Evolutionary conservation across 2,113 vertebrate genomes (phyloP).

Genomic region (Zosterops borbonicus): DNA sequence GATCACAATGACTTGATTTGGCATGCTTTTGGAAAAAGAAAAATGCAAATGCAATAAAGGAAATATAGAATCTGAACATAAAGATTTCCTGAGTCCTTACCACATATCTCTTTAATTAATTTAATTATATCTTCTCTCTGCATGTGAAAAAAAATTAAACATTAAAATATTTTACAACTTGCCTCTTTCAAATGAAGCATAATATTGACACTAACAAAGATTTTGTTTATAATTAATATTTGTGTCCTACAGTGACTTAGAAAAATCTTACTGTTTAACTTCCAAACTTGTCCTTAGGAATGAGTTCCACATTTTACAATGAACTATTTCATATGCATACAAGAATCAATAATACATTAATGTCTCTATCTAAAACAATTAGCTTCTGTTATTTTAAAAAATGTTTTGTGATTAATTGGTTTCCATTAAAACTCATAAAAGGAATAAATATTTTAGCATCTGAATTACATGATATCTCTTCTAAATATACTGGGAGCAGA

Average conservation of each 20-base stretch:
- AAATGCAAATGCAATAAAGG: neutral
- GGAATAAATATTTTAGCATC: neutral
- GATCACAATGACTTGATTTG: neutral
- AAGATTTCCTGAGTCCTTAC: conserved; percentile 72
- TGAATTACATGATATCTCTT: neutral
- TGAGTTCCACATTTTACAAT: neutral
- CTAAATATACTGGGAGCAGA: neutral
- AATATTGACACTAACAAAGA: neutral
- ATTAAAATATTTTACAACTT: neutral
- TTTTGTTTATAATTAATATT: neutral
- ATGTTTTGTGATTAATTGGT: neutral
- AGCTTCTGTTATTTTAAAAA: neutral
- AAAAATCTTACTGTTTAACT: neutral
- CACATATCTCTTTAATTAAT: conserved; percentile 90
- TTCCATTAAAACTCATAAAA: neutral
- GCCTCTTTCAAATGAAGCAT: neutral
- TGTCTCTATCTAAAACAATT: neutral
- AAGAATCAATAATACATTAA: neutral
- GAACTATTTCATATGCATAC: neutral
- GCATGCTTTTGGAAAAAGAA: neutral
- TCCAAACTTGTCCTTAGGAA: neutral
- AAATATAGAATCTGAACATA: neutral
- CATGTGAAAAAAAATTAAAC: conserved; percentile 34
- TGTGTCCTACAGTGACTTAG: neutral
- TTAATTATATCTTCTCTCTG: conserved; percentile 90